Conservation (phyloP, 1,140 invertebrate genomes). For the Penaeus indicus region DNA sequence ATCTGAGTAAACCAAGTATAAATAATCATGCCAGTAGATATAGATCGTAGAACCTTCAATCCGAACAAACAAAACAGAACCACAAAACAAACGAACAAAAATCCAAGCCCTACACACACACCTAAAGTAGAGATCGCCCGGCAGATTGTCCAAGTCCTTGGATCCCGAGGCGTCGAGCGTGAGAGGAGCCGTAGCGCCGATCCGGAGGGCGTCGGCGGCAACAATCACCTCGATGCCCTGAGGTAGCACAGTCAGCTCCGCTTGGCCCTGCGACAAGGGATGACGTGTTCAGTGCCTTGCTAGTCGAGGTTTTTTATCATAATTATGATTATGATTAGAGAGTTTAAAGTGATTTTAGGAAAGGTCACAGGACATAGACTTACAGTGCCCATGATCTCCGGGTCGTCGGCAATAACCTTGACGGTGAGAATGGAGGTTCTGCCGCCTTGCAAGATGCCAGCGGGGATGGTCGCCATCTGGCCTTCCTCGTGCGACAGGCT, state of each 20-base stretch:
- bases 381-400: slow-evolving; percentile 18
- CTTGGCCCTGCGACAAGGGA: neutral
- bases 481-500: neutral
- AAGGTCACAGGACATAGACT: neutral
- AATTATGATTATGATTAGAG: too few species aligned
- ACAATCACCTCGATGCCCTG: slow-evolving; percentile 24
- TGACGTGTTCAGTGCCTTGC: too few species aligned
- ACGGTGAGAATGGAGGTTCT: slow-evolving; percentile 12
- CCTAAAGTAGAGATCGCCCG: slow-evolving; percentile 29
- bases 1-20: too few species aligned
- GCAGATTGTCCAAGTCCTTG: slow-evolving; percentile 31
- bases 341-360: too few species aligned
- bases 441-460: neutral
- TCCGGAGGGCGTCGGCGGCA: neutral
- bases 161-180: slow-evolving; percentile 38
- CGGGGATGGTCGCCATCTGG: slow-evolving; percentile 8
- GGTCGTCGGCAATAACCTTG: neutral
- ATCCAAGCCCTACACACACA: neutral
- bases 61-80: too few species aligned
- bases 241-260: neutral
- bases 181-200: slow-evolving; percentile 32
- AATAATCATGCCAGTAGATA: too few species aligned
- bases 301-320: too few species aligned
- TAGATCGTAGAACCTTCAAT: too few species aligned
- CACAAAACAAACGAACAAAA: too few species aligned